Base-by-base conservation (phyloP, 1,140 invertebrate species). In the Zaprionus nigranus region DNA sequence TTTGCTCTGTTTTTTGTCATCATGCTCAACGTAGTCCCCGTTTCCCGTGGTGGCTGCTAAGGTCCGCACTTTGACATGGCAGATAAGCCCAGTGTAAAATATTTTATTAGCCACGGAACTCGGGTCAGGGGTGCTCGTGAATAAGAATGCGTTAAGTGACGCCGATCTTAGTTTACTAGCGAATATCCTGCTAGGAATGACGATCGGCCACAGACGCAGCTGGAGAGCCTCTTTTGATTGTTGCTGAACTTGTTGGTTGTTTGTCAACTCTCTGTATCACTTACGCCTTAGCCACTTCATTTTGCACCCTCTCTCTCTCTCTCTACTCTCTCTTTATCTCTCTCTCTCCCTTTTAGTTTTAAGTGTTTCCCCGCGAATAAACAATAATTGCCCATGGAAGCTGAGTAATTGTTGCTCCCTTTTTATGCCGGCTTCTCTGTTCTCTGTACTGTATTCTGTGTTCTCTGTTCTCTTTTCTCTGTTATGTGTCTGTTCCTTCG, bases 21-120 rank as follows among this genome's bases (percentile, higher is more conserved):
- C 66, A 7, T 30, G 22, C 53, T 28, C 63, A 34, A 30, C 28
- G 28, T 9, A 30, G 28, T 30, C 28, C 9, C 9, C 30, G 30
- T 34, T 36, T 34, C 57, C 59, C n/a, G 79, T 82, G 83, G 67
- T 76, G 82, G 72, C 79, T 87, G 80, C 84, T 68, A 63, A 88
- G 82, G 72, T 86, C 74, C 79, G 71, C 67, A 64, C 79, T 83
- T 87, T 87, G 77, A 88, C 83, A 83, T 80, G 78, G 63, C 81
- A 88, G 84, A 88, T 87, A 87, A 87, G 84, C 81, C 64, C 78
- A 63, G 83, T 81, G 88, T 84, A 87, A 88, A 88, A 87, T 87
- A 87, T 87, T 87, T 87, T 87, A 87, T 87, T 88, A 87, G 81
- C 84, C 79, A 79, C 66, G 26, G 56, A 49, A 49, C 46, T 61